Evolutionary conservation across 23 tunicate species (phyloP), one percentile per base, ranked within the genome.

Genomic region (Trididemnum clinides): DNA sequence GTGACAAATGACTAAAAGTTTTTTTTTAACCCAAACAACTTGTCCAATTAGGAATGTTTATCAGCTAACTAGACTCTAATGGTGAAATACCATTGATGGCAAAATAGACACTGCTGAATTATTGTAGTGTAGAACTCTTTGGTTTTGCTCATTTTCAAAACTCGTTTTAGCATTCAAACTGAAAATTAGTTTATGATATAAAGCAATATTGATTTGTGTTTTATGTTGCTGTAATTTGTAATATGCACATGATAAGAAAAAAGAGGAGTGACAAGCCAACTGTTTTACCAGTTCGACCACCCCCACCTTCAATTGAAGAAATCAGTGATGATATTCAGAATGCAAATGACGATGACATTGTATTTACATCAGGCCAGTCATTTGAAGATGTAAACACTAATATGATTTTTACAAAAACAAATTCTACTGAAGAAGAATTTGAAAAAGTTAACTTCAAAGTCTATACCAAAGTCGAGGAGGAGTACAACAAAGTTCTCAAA

Each of bases 201-300:
- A n/a, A n/a, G n/a, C n/a, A n/a, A n/a, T n/a, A n/a, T n/a, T n/a
- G n/a, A n/a, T n/a, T n/a, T n/a, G n/a, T n/a, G n/a, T n/a, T n/a
- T n/a, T n/a, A n/a, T n/a, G n/a, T n/a, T n/a, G n/a, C n/a, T n/a
- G n/a, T n/a, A 15, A 59, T 21, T 12, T 4, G 26, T 59, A 21
- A 21, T 26, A 73, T 73, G 80, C 54, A 73, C 22, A 50, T 78
- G 35, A 78, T 78, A 3, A 33, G 36, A 51, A 78, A 51, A 39
- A 78, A 54, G 66, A 65, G 28, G 2, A 51, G 28, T 2, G 83
- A 78, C 2, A 78, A 78, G 36, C 2, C 38, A 27, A 3, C 83
- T 25, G 57, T 38, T 15, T 51, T 78, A 19, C 83, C 83, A 3
- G 83, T 78, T 20, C 35, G 83, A 4, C 83, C 83, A 5, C 28